Base-by-base conservation (phyloP, 2,888 invertebrate species). In the Poecilobothrus nobilitatus region DNA sequence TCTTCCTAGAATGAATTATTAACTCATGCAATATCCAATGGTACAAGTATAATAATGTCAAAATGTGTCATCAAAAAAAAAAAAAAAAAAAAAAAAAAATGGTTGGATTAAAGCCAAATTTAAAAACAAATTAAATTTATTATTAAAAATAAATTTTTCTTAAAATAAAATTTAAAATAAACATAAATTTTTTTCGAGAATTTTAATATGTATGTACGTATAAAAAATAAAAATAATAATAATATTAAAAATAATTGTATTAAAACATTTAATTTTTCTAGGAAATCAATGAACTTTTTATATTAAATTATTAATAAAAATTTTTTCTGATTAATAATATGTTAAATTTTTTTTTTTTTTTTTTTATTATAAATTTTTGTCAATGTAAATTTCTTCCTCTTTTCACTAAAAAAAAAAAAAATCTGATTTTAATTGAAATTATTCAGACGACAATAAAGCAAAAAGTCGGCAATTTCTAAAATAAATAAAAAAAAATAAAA, bases 61-160 rank as follows among this genome's bases (percentile, higher is more conserved):
- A 53, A 53, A 53, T 53, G 53, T 53, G 53, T 53, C 53, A 53
- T 53, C 53, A 9, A 18, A 53, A 53, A 15, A 53, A 1, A n/a
- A 53, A 53, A 53, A 44, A 9, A 44, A 15, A 3, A 3, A 2
- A 53, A 9, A 18, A 53, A 2, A 18, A 12, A 12, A 15, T 53
- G 15, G n/a, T 53, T 53, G 53, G 53, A 53, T 53, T 53, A 18
- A 18, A n/a, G 53, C 53, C 53, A 53, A 53, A 12, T 53, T 53
- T 53, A 18, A 53, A 53, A 53, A n/a, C 53, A 53, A 53, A 53
- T 53, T 53, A 53, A 53, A 53, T 53, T 53, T 53, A 53, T 53
- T 53, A 18, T 12, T 12, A 53, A 53, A 53, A 3, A 18, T n/a
- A 53, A 15, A 10, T 37, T 53, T 41, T 41, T 41, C 12, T 41